Base-by-base conservation (phyloP, 2,113 vertebrate species). In the Tyrannus savana region DNA sequence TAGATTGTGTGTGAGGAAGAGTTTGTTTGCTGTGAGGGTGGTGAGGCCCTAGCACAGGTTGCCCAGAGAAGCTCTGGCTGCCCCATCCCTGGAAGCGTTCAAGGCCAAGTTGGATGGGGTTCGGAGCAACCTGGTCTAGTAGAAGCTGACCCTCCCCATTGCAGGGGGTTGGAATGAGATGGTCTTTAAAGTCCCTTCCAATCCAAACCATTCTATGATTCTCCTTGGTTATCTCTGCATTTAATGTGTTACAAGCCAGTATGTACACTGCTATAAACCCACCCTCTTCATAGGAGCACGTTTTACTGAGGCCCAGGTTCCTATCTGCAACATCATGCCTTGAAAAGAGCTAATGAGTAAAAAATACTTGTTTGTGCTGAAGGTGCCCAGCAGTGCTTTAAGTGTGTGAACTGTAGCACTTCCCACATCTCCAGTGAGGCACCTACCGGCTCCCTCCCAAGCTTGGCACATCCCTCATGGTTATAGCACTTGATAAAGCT, bases 81-180 rank as follows among this genome's bases (percentile, higher is more conserved):
- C 14, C 35, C n/a, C 30, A 13, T 62, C n/a, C 42, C 56, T 77
- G 49, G 27, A 2, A 24, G 10, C 37, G 49, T 42, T 27, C 18
- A 23, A 37, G 42, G 79, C 17, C 55, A 37, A 31, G 25, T 9
- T 69, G 72, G 35, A 42, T 69, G 25, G 21, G 47, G 7, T 22
- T 42, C 30, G 31, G 49, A 84, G 12, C 56, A 63, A 0, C 3
- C 8, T 56, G 31, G 8, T 5, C 0, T 55, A 2, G 31, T 49
- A 42, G 18, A 42, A 84, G 5, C 5, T 42, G n/a, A 55, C 47
- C 41, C 63, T 49, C 17, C 14, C 18, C 8, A 3, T 55, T 55
- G 6, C 41, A 42, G 3, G 23, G 35, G 46, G 10, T 31, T 56
- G 55, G 35, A 90, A 55, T 0, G 0, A 12, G 12, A 28, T 71